A percentile compares a stretch with the other conserved stretches of the same genome.
Evolutionary conservation across 2,113 vertebrate genomes (phyloP).

Genomic region (Rhea pennata): DNA sequence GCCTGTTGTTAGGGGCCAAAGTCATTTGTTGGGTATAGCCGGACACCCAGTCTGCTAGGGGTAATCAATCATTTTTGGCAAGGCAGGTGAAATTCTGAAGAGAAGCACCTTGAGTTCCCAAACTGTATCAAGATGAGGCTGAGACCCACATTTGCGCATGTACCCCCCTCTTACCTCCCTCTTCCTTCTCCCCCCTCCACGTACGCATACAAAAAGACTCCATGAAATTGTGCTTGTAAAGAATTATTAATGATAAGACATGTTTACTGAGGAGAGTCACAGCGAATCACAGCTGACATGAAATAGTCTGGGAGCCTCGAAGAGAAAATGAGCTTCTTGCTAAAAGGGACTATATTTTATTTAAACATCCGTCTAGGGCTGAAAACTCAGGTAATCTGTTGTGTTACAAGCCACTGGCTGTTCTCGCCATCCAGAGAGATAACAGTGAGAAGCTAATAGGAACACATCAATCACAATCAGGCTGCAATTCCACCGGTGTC

Average conservation of each 20-base stretch:
- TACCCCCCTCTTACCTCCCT: background rate
- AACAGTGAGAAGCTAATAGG: conserved; percentile 88
- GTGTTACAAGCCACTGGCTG: conserved; percentile 95
- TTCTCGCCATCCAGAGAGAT: conserved; percentile 90
- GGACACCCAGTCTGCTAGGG: conserved; percentile 87
- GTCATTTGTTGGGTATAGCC: conserved; percentile 98
- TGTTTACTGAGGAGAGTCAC: conserved; percentile 90
- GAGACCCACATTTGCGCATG: conserved; percentile 55
- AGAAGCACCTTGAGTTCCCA: conserved; percentile 84
- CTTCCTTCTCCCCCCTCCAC: background rate
- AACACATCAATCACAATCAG: conserved; percentile 95
- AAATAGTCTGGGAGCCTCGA: conserved; percentile 83
- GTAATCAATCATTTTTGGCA: conserved; percentile 97
- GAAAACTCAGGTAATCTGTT: conserved; percentile 94
- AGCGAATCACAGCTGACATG: conserved; percentile 89
- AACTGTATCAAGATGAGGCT: conserved; percentile 75
- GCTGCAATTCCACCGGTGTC: conserved; percentile 87
- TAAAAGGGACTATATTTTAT: conserved; percentile 95
- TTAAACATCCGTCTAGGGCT: conserved; percentile 88
- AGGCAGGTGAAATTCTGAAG: conserved; percentile 82
- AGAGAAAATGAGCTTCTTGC: conserved; percentile 89
- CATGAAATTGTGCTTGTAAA: conserved; percentile 79
- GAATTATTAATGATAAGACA: conserved; percentile 93
- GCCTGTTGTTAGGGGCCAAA: conserved; percentile 96
- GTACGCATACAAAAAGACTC: conserved; percentile 46